These are phyloP conservation scores for Poecilia latipinna DNA, from an alignment of 2,113 vertebrate genomes.

Conservation along the genomic window DNA sequence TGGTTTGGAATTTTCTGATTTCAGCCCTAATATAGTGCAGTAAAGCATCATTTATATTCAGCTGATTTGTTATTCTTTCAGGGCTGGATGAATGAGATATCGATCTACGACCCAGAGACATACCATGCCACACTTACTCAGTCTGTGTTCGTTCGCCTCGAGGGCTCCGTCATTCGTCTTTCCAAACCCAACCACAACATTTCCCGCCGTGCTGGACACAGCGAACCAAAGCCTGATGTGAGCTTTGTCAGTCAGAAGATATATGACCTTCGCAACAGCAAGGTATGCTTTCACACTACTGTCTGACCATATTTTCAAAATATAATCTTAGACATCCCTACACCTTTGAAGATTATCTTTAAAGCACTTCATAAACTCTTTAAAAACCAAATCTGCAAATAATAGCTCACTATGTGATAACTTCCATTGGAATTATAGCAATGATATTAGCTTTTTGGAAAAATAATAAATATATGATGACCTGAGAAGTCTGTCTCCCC, in stretches of 20 bases:
- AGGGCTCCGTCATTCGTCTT: conserved; percentile 91
- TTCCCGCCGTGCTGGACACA: conserved; percentile 90
- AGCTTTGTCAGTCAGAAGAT: conserved; percentile 96
- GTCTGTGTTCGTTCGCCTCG: conserved; percentile 91
- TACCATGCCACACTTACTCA: conserved; percentile 96
- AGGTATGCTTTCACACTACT: conserved; percentile 76
- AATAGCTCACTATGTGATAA: neutral
- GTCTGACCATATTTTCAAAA: neutral
- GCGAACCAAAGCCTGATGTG: conserved; percentile 91
- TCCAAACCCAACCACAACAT: conserved; percentile 98
- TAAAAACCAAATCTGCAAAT: neutral
- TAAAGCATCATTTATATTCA: neutral
- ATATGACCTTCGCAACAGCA: conserved; percentile 93
- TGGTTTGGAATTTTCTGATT: neutral
- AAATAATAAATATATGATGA: neutral
- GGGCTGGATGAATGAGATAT: conserved; percentile 99
- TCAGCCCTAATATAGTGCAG: neutral
- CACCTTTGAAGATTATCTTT: neutral
- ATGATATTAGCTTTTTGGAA: neutral
- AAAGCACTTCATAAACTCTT: neutral
- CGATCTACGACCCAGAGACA: conserved; percentile 94
- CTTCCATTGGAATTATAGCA: neutral
- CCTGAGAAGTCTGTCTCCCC: neutral
- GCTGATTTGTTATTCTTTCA: conserved; percentile 45
- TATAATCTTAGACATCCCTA: neutral